Conservation (phyloP, 2,113 vertebrate species). For the Nipponia nippon region DNA sequence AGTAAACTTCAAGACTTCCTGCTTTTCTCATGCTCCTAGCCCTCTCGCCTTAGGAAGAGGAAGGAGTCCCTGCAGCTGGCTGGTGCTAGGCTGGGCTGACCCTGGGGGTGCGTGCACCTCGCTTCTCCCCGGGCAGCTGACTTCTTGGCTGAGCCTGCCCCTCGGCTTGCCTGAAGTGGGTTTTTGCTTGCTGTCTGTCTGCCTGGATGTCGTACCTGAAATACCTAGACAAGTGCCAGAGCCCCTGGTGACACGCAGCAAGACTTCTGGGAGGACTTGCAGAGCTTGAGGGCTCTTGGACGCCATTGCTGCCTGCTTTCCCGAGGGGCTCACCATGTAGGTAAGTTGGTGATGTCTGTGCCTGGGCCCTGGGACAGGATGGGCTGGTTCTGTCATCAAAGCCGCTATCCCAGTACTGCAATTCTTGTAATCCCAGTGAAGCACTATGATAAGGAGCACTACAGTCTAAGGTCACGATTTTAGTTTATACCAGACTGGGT, state of each 20-base stretch:
- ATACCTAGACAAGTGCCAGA: not conserved
- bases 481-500: not conserved
- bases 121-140: fast-evolving
- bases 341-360: too few species aligned
- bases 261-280: too few species aligned
- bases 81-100: not conserved
- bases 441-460: not conserved
- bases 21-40: not conserved
- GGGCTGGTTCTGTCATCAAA: not conserved
- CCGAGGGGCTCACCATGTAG: fast-evolving
- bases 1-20: too few species aligned
- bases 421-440: not conserved
- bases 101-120: fast-evolving
- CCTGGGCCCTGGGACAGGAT: not conserved
- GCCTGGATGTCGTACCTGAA: not conserved
- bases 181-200: not conserved
- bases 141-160: not conserved
- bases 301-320: fast-evolving
- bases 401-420: not conserved
- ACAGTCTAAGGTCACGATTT: not conserved
- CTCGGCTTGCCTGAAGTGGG: not conserved
- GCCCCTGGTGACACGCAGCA: not conserved
- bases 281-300: not conserved
- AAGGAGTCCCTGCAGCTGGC: not conserved
- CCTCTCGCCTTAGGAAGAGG: too few species aligned